These are phyloP conservation scores for Cryptotis parvus DNA, from an alignment of 2,113 vertebrate genomes.

Conservation along the genomic window DNA sequence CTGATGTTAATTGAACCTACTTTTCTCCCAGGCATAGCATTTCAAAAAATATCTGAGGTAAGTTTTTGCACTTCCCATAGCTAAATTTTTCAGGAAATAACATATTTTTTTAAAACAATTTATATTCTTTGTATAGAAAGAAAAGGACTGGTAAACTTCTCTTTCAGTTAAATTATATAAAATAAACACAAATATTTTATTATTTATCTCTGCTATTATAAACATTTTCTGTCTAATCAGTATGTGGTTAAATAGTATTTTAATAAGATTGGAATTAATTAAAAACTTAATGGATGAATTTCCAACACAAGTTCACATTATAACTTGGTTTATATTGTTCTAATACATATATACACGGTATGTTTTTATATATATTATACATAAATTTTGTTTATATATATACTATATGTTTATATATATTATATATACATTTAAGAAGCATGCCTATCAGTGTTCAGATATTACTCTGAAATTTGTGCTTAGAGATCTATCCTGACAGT, in stretches of 20 bases:
- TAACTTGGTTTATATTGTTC: background rate
- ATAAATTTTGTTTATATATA: too few relatives aligned
- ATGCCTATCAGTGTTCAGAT: too few relatives aligned
- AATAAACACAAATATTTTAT: conserved; percentile 17
- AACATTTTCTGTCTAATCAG: background rate
- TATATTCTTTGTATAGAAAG: background rate
- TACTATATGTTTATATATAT: too few relatives aligned
- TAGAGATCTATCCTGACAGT: too few relatives aligned
- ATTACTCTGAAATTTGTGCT: too few relatives aligned
- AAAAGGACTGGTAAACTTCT: background rate
- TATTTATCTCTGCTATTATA: background rate
- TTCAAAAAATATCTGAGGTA: conserved; percentile 5
- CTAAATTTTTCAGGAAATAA: conserved; percentile 38
- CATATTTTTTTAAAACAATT: background rate
- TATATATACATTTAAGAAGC: too few relatives aligned
- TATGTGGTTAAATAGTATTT: background rate
- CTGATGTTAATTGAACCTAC: conserved; percentile 35
- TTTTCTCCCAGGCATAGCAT: conserved; percentile 1
- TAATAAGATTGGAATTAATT: background rate
- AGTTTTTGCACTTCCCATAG: conserved; percentile 31
- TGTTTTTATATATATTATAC: too few relatives aligned
- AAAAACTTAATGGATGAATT: background rate
- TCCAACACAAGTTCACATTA: background rate
- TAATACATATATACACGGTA: too few relatives aligned
- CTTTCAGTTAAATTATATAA: background rate